A percentile compares a stretch with the other conserved stretches of the same genome.
Conservation (phyloP, 2,888 invertebrate species). For the Spodoptera littoralis region DNA sequence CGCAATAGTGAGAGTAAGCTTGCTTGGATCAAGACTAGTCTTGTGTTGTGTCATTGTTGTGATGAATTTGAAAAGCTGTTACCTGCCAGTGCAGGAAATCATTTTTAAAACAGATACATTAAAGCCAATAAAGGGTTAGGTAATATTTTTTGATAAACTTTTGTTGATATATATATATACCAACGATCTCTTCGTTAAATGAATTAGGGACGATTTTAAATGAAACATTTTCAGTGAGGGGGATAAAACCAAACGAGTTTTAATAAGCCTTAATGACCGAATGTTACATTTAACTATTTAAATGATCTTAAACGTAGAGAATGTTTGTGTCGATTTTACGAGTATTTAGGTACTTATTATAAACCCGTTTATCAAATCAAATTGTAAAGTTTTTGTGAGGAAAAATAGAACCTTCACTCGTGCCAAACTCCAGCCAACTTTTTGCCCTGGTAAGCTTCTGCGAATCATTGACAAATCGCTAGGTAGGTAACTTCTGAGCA, state of each 20-base stretch:
- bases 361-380: not conserved
- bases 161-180: no score
- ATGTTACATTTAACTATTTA: no score
- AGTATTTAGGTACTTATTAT: not conserved
- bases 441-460: constrained; percentile 31
- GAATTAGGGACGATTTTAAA: no score
- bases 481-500: constrained; percentile 1
- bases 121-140: no score
- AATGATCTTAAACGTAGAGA: not conserved
- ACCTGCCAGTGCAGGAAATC: not conserved
- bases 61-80: constrained; percentile 16
- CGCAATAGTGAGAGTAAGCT: constrained; percentile 72
- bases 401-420: not conserved
- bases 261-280: no score
- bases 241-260: no score
- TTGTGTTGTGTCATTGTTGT: constrained; percentile 29
- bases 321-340: no score
- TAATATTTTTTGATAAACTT: no score
- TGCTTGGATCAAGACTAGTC: constrained; percentile 30
- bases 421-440: constrained; percentile 16
- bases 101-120: no score
- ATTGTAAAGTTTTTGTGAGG: constrained; percentile 1
- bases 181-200: no score
- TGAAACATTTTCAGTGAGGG: no score
- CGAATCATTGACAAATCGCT: constrained; percentile 3